Base-by-base conservation (phyloP, 2,888 invertebrate species). In the Coelopa pilipes region DNA sequence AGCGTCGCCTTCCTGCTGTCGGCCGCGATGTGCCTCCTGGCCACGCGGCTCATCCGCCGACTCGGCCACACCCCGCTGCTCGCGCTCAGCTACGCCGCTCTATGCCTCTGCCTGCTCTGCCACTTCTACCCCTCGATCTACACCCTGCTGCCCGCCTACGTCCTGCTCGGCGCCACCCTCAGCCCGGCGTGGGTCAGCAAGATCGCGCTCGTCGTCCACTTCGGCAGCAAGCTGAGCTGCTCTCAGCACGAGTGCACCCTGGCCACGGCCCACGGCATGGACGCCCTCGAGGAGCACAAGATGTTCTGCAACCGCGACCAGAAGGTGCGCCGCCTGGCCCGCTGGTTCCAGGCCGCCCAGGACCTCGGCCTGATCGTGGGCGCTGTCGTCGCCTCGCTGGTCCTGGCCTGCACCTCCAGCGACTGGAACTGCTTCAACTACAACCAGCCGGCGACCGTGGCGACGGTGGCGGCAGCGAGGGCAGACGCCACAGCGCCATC, bases 1-100 rank as follows among this genome's bases (percentile, higher is more conserved):
- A 90, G 92, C 1, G 85, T 89, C 12, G 89, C 92, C 83, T 92
- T 92, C 81, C 83, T 90, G 0, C 85, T 91, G 46, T 92, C 92
- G 1, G 91, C 92, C 0, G 80, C 90, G 0, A 90, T 91, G 55
- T 90, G 85, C 78, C 87, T 89, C 82, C 79, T 88, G 21, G 89
- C 90, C 3, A 90, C 90, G 0, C 87, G 89, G 10, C 80, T 91
- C 49, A 87, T 90, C 0, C 89, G 90, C 19, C 89, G 88, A 77
- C 82, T 90, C 12, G 90, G 90, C 10, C 88, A 89, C 10, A 89
- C 89, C 57, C 80, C 88, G 47, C 83, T 89, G 46, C 86, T 91
- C 73, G 84, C 87, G 3, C 78, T 86, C 19, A 87, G 90, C 57
- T 90, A 92, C 81, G 80, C 89, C 47, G 85, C 90, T 4, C 89